Evolutionary conservation across 1,140 invertebrate genomes (phyloP).

Genomic region (Ceratina calcarata): DNA sequence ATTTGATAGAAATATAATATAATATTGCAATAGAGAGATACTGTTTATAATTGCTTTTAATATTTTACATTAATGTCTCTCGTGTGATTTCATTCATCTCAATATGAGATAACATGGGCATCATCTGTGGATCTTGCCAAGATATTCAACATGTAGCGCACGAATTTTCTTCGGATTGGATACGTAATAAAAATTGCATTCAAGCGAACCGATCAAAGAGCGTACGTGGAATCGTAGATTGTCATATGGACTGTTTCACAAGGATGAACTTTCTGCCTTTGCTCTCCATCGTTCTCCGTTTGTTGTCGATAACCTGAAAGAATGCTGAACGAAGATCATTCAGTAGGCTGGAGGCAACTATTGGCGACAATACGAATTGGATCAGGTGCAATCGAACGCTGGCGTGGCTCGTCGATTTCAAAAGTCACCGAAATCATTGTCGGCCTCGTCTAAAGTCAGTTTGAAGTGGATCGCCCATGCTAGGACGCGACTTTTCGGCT

Average conservation of each 20-base stretch:
- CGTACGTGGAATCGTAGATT: constrained; percentile 22
- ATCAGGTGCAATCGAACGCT: background rate
- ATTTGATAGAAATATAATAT: no score
- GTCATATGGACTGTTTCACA: background rate
- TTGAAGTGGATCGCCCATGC: constrained; percentile 12
- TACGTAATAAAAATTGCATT: constrained; percentile 38
- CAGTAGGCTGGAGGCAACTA: no score
- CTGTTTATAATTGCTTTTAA: no score
- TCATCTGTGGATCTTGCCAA: no score
- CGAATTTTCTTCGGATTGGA: background rate
- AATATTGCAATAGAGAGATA: no score
- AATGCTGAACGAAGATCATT: background rate
- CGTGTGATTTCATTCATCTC: background rate
- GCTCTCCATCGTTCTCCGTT: no score
- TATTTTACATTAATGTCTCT: background rate
- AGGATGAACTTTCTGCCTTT: background rate
- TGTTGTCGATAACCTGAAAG: background rate
- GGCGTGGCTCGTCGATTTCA: background rate
- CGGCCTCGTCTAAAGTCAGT: constrained; percentile 31
- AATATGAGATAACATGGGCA: no score
- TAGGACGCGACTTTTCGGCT: constrained; percentile 48
- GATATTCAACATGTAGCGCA: constrained; percentile 15
- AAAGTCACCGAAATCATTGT: constrained; percentile 37
- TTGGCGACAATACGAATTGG: background rate
- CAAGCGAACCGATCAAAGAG: constrained; percentile 9